Evolutionary conservation across 2,113 vertebrate species (phyloP).

Genomic region (Sitta europaea): DNA sequence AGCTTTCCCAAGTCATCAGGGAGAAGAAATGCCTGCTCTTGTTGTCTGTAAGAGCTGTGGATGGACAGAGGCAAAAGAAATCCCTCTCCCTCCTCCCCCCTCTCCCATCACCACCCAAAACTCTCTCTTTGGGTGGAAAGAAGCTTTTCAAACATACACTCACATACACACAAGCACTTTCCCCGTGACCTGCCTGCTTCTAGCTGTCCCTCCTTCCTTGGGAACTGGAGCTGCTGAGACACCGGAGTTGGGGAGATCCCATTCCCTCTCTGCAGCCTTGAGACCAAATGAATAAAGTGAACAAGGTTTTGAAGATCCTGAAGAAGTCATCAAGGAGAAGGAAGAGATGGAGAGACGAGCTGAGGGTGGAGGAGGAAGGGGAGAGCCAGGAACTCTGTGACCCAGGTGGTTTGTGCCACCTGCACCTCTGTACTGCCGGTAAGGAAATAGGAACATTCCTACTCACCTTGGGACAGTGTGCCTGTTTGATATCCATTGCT

Average conservation of each 20-base stretch:
- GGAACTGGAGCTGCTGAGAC: slow-evolving; percentile 14
- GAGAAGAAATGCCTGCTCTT: slow-evolving; percentile 23
- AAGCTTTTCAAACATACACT: slow-evolving; percentile 7
- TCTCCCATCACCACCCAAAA: not conserved
- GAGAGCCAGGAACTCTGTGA: slow-evolving; percentile 69
- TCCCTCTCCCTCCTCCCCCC: not conserved
- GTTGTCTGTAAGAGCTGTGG: slow-evolving; percentile 33
- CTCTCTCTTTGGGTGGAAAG: slow-evolving; percentile 7
- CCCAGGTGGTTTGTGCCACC: slow-evolving; percentile 65
- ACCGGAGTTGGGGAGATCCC: not conserved
- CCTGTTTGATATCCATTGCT: not conserved
- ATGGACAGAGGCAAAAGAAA: slow-evolving; percentile 36
- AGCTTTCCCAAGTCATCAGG: slow-evolving; percentile 48
- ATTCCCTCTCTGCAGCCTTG: not conserved
- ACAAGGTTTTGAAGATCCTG: slow-evolving; percentile 71
- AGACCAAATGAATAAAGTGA: slow-evolving; percentile 71
- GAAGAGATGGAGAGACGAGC: slow-evolving; percentile 70
- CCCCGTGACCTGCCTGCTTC: slow-evolving; percentile 27
- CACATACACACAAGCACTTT: not conserved
- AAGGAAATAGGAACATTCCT: slow-evolving; percentile 40
- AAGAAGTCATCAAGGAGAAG: slow-evolving; percentile 73
- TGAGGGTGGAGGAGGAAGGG: slow-evolving; percentile 66
- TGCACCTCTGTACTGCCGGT: slow-evolving; percentile 75
- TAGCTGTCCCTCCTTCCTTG: not conserved
- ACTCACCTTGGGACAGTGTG: not conserved